Evolutionary conservation across 2,888 invertebrate species (phyloP).

Genomic region (Cylindroiulus punctatus): DNA sequence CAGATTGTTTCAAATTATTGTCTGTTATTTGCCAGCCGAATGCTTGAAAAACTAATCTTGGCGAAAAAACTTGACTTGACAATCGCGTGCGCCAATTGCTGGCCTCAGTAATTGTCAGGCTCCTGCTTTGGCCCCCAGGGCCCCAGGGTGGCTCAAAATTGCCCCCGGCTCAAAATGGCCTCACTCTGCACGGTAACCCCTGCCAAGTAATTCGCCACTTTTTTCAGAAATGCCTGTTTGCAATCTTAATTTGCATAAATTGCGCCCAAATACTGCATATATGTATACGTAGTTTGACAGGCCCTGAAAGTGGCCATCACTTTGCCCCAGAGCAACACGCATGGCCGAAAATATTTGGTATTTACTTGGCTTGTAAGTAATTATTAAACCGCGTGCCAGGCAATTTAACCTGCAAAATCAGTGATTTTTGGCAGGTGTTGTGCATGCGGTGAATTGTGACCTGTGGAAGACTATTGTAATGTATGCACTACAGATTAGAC

Average conservation of each 20-base stretch:
- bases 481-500: no score
- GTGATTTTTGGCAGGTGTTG: no score
- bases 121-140: slow-evolving; percentile 1
- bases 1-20: slow-evolving; percentile 53
- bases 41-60: slow-evolving; percentile 1
- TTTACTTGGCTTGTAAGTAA: no score
- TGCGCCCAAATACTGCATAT: background rate
- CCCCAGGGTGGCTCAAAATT: background rate
- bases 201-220: slow-evolving; percentile 35
- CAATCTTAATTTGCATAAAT: slow-evolving; percentile 12
- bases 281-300: slow-evolving; percentile 30
- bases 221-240: background rate
- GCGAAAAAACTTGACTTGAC: slow-evolving; percentile 19
- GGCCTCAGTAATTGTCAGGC: slow-evolving; percentile 46
- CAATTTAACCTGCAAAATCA: no score
- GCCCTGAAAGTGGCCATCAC: background rate
- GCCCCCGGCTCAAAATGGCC: background rate
- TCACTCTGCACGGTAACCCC: background rate
- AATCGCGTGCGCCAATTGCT: slow-evolving; percentile 16
- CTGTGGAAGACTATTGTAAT: no score
- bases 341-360: background rate
- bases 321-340: background rate
- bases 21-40: slow-evolving; percentile 43
- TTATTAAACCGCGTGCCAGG: no score
- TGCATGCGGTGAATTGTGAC: no score